A percentile compares a stretch with the other conserved stretches of the same genome.
These are phyloP conservation scores for Eunapius fragilis DNA, from an alignment of 37 sponge, comb jelly and placozoan species.

Conservation along the genomic window DNA sequence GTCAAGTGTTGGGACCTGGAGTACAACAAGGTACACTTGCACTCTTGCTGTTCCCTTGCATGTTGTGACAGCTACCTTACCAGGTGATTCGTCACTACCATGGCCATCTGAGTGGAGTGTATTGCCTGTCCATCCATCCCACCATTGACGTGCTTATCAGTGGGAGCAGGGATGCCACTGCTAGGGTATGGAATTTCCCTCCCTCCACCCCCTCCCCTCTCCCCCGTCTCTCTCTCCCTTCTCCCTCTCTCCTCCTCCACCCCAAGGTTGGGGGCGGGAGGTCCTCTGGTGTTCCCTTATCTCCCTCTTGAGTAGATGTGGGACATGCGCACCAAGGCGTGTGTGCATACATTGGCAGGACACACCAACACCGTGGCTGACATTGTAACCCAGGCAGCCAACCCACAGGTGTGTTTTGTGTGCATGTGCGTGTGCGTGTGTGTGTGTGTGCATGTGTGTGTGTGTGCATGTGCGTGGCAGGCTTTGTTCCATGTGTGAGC, in stretches of 20 bases:
- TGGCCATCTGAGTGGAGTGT: conserved; percentile 97
- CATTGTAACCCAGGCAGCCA: conserved; percentile 75
- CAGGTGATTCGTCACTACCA: conserved; percentile 98
- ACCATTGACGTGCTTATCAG: conserved; percentile 93
- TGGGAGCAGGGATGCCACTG: conserved; percentile 91
- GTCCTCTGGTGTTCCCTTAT: neutral
- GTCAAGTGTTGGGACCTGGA: conserved; percentile 99
- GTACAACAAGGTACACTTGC: conserved; percentile 83
- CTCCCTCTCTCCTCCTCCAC: no score
- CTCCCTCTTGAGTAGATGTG: conserved; percentile 58
- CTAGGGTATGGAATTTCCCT: conserved; percentile 58
- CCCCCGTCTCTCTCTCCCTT: no score
- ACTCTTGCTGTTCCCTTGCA: neutral
- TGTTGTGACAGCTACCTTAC: neutral
- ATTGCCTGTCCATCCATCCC: conserved; percentile 89
- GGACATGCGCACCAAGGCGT: conserved; percentile 99
- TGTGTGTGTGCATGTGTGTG: neutral
- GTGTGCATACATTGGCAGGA: conserved; percentile 93
- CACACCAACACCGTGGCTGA: conserved; percentile 91
- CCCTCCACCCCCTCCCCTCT: neutral
- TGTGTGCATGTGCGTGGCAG: conserved; percentile 4
- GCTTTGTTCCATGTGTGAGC: no score
- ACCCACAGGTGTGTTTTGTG: conserved; percentile 86
- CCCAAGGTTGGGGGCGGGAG: no score
- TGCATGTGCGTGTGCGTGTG: neutral